Evolutionary conservation across 2,113 vertebrate genomes (phyloP).

Genomic region (Gasterosteus aculeatus): DNA sequence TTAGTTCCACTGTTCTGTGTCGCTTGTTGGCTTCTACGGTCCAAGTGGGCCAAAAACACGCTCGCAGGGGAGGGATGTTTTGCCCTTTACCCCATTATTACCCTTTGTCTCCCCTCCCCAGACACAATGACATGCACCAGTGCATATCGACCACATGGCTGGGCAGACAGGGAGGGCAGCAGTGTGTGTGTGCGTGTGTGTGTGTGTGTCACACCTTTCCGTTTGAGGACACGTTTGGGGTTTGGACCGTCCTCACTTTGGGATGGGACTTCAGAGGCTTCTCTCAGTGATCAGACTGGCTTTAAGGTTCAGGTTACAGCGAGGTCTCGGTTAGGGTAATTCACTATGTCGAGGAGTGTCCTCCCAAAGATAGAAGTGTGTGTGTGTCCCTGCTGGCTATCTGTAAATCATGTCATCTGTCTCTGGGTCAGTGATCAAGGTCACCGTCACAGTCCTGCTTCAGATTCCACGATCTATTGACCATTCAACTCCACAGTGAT

Average conservation of each 20-base stretch:
- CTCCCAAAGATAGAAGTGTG: not conserved
- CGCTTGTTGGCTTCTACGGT: conserved; percentile 18
- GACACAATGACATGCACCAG: conserved; percentile 69
- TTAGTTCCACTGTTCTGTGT: conserved; percentile 7
- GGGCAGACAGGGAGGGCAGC: conserved; percentile 43
- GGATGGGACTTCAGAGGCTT: not conserved
- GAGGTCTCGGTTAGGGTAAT: not conserved
- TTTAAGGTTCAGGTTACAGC: not conserved
- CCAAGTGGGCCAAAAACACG: conserved; percentile 30
- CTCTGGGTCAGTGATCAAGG: conserved; percentile 58
- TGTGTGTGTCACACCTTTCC: not conserved
- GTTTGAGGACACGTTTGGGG: not conserved
- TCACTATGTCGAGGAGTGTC: not conserved
- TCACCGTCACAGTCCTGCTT: conserved; percentile 38
- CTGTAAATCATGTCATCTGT: conserved; percentile 61
- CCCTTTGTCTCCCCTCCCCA: conserved; percentile 64
- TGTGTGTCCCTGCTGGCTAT: conserved; percentile 23
- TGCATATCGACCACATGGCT: conserved; percentile 61
- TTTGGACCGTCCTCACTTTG: not conserved
- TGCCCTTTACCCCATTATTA: conserved; percentile 68
- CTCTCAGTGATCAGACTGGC: not conserved
- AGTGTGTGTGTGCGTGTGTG: not conserved
- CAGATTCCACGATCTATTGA: conserved; percentile 27
- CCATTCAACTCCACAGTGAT: not conserved
- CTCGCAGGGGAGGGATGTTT: conserved; percentile 22